phyloP scores from a whole-genome alignment of 2,888 invertebrate genomes.

The Anodontia alba region DNA sequence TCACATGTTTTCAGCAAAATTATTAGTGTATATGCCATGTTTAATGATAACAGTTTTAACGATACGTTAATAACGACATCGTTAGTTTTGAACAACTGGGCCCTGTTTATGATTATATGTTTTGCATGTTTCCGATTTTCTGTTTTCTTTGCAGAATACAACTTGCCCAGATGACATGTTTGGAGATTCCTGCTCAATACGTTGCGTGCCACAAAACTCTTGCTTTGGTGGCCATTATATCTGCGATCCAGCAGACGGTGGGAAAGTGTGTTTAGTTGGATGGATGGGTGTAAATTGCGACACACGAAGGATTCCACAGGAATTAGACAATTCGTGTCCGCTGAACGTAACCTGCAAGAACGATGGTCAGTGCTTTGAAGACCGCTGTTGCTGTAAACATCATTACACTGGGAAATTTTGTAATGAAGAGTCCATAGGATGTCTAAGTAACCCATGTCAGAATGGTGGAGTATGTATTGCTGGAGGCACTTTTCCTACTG shows the following conservation, averaged over 20 bases:
- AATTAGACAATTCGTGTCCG: conserved; percentile 48
- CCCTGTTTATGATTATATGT: too few species aligned
- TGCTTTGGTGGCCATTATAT: conserved; percentile 45
- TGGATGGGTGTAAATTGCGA: conserved; percentile 58
- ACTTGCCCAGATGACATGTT: conserved; percentile 13
- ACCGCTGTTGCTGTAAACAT: conserved; percentile 52
- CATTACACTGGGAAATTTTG: conserved; percentile 50
- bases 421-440: conserved; percentile 50
- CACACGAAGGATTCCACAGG: conserved; percentile 42
- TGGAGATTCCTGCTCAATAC: not conserved
- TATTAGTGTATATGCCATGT: too few species aligned
- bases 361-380: conserved; percentile 53
- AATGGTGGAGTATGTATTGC: conserved; percentile 41
- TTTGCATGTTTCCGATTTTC: too few species aligned
- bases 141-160: conserved; percentile 6
- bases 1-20: too few species aligned
- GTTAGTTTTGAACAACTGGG: too few species aligned
- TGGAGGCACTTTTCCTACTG: not conserved
- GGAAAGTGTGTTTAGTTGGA: conserved; percentile 38
- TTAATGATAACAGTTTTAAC: too few species aligned
- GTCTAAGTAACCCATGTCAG: conserved; percentile 50
- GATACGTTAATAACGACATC: too few species aligned
- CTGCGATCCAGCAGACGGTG: conserved; percentile 39
- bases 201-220: conserved; percentile 5
- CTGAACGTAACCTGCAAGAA: conserved; percentile 50